A percentile compares a stretch with the other conserved stretches of the same genome.
These are phyloP conservation scores for Drosophila albomicans DNA, from an alignment of 1,140 invertebrate species.

Conservation along the genomic window DNA sequence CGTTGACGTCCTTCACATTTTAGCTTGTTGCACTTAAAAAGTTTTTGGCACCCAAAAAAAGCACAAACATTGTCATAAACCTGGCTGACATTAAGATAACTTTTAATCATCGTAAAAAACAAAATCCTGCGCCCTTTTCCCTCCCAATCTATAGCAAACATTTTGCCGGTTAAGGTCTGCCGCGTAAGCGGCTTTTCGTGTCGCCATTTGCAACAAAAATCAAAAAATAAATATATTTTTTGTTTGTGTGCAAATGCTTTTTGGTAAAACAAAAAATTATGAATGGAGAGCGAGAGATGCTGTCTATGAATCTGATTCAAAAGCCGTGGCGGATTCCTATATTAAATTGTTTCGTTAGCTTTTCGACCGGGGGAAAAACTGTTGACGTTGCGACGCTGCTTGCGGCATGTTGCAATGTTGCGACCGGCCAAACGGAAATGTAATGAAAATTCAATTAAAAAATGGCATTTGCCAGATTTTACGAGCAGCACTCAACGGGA, in stretches of 20 bases:
- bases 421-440: slow-evolving; percentile 74
- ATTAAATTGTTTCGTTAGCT: slow-evolving; percentile 66
- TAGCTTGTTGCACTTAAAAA: slow-evolving; percentile 25
- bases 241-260: slow-evolving; percentile 38
- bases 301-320: slow-evolving; percentile 8
- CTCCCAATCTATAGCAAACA: background rate
- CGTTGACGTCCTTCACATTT: slow-evolving; percentile 10
- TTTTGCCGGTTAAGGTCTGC: slow-evolving; percentile 45
- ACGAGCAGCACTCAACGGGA: slow-evolving; percentile 26
- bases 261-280: slow-evolving; percentile 45
- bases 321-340: slow-evolving; percentile 25
- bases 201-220: slow-evolving; percentile 56
- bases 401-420: slow-evolving; percentile 33
- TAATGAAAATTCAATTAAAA: slow-evolving; percentile 84
- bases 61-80: slow-evolving; percentile 71
- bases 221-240: slow-evolving; percentile 38
- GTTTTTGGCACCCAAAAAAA: slow-evolving; percentile 45
- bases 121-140: slow-evolving; percentile 9
- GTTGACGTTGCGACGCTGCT: slow-evolving; percentile 17
- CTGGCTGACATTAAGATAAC: slow-evolving; percentile 79
- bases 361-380: slow-evolving; percentile 5
- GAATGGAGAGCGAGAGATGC: slow-evolving; percentile 39
- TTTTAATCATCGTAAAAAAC: slow-evolving; percentile 80
- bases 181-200: slow-evolving; percentile 76
- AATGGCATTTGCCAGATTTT: slow-evolving; percentile 79